Evolutionary conservation across 2,888 invertebrate genomes (phyloP), one percentile per base, ranked within the genome.

Genomic region (Linyphia triangularis): DNA sequence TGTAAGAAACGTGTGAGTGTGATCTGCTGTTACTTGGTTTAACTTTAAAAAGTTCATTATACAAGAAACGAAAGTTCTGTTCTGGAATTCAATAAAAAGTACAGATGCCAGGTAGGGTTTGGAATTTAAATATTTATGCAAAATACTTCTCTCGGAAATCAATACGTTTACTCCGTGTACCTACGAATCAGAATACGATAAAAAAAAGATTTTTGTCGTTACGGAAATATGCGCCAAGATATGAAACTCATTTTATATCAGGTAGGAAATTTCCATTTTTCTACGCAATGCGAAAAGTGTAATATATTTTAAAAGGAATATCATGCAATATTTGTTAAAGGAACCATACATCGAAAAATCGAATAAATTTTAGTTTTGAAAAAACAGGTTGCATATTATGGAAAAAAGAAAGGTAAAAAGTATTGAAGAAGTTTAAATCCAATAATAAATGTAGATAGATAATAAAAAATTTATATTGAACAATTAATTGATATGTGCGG

Each of bases 251-350:
- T 37, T 75, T 61, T 33, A 26, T 24, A 75, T 75, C 37, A 37
- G 24, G 24, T 77, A 37, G 22, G 26, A 26, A 63, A 77, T 63
- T 77, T 77, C 77, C 77, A 63, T 77, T 77, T 40, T 16, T 63
- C 26, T 26, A 40, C 24, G 24, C 61, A 63, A 77, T 40, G 26
- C 16, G 28, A 77, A 77, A 77, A 37, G 37, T 73, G 24, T 77
- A 61, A 77, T 61, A 37, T 16, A 40, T 63, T 77, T 77, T 24
- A 22, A 33, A 61, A 63, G 59, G 28, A 40, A 77, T 2, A 26
- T 51, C 7, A 26, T n/a, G 24, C 40, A 43, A 72, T 43, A 43
- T 7, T 26, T 22, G 43, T 57, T 24, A 33, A 6, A 13, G 19
- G 72, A 6, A 37, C 28, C 28, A 16, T 16, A 24, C 24, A 24